Base-by-base conservation (phyloP, 2,797 vertebrate species). In the Eulemur rubriventer region DNA sequence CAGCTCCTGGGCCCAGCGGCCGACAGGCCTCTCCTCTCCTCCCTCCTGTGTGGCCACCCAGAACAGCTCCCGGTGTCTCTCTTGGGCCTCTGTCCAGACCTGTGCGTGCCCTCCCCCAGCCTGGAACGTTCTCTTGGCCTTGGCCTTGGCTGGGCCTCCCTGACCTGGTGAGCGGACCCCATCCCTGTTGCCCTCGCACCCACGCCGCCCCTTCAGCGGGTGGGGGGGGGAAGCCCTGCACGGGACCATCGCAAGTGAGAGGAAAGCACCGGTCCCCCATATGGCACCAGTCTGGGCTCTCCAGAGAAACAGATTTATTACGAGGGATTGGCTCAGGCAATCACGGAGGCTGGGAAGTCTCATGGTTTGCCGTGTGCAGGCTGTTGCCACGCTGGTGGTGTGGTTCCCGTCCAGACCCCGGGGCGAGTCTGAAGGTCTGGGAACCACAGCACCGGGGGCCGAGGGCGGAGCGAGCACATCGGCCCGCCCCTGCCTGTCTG, bases 201-300 rank as follows among this genome's bases (percentile, higher is more conserved):
- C 24, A 38, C 22, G 50, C 35, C 76, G 16, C n/a, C 76, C 35
- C 24, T 38, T 70, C 35, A 22, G 67, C 67, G 2, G 4, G 30
- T 17, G 4, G 41, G 67, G 30, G 70, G 48, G 16, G n/a, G 4
- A 0, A 0, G 3, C 22, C n/a, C n/a, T 38, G 33, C 52, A 38
- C 4, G 22, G 46, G n/a, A 4, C 50, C 33, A 9, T 57, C 13
- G 9, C 76, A 3, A 4, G 76, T 50, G 24, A 38, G n/a, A 57
- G 2, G 13, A 2, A 1, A 0, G 4, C n/a, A 4, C 6, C 0
- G 9, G 67, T 35, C 26, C 26, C n/a, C 76, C 33, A 4, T 14
- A 14, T 24, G 0, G 12, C 55, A 9, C 9, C 3, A 1, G 76
- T 79, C 13, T 2, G 50, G 1, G 22, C 17, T 48, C 76, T 35